Base-by-base conservation (phyloP, 2,888 invertebrate species). In the Apoda limacodes region DNA sequence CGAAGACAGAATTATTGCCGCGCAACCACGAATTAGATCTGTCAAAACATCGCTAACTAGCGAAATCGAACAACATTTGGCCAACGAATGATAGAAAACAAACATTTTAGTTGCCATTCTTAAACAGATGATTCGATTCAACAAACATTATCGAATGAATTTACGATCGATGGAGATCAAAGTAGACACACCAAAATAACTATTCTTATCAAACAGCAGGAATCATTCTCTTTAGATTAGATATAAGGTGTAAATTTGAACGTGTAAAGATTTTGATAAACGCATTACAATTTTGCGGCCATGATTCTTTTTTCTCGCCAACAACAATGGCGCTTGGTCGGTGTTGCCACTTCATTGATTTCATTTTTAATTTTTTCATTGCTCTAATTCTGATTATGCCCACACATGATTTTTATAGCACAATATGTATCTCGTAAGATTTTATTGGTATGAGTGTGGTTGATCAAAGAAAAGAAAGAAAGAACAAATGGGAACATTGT, bases 21-120 rank as follows among this genome's bases (percentile, higher is more conserved):
- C 48, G 45, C 45, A 39, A 45, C 51, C 58, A 48, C 69, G 72
- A 75, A 60, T 63, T 71, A 71, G 60, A 17, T 55, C 64, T 74
- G 78, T 78, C 78, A 76, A 75, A 78, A 78, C 75, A 78, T 54
- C 62, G 56, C 55, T 63, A 69, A 70, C 69, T 67, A 67, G 67
- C 72, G 55, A 61, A 67, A 68, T 66, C 63, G 58, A 64, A 70
- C 64, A 67, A 69, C 74, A 66, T 67, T 72, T 61, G 67, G 61
- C 61, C 56, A 62, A 50, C 61, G 72, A 65, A 61, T 70, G 76
- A 78, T 76, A 72, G 67, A 67, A 75, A 75, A 74, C 72, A 76
- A 75, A 74, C 74, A 74, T 57, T 17, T 65, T 61, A 67, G 63
- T 62, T 61, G 63, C 63, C 67, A 66, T 67, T 68, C 65, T 62